Evolutionary conservation across 2,888 invertebrate species (phyloP).

Genomic region (Dioctria linearis): DNA sequence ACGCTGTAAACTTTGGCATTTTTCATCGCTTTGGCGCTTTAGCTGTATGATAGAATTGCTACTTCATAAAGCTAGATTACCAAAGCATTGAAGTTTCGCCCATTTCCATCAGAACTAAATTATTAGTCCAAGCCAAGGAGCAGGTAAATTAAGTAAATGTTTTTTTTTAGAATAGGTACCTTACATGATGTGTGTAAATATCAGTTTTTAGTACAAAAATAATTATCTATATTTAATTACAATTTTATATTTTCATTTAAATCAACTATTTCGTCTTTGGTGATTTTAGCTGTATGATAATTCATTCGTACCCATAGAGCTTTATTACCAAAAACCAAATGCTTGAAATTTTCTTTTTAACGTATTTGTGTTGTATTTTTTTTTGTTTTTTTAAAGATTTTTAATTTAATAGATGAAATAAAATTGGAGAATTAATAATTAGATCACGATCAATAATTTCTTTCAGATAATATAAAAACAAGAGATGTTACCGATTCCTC

Average conservation of each 20-base stretch:
- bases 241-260: conserved; percentile 60
- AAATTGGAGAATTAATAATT: background rate
- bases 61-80: conserved; percentile 96
- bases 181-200: background rate
- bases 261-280: conserved; percentile 77
- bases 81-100: conserved; percentile 81
- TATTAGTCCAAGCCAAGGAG: background rate
- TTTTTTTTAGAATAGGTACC: conserved; percentile 12
- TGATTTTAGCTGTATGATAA: conserved; percentile 82
- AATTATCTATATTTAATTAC: background rate
- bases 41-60: conserved; percentile 84
- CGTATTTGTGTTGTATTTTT: conserved; percentile 57
- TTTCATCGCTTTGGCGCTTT: conserved; percentile 89
- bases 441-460: background rate
- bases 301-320: conserved; percentile 77
- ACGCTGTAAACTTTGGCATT: conserved; percentile 64
- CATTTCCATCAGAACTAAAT: background rate
- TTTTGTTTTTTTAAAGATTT: conserved; percentile 39
- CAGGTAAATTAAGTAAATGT: conserved; percentile 7
- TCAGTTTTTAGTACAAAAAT: too few species aligned
- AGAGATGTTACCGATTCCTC: conserved; percentile 67
- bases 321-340: conserved; percentile 81
- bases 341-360: conserved; percentile 66
- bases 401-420: conserved; percentile 33
- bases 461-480: conserved; percentile 62